phyloP scores from a whole-genome alignment of 2,113 vertebrate genomes.

The Aix galericulata region DNA sequence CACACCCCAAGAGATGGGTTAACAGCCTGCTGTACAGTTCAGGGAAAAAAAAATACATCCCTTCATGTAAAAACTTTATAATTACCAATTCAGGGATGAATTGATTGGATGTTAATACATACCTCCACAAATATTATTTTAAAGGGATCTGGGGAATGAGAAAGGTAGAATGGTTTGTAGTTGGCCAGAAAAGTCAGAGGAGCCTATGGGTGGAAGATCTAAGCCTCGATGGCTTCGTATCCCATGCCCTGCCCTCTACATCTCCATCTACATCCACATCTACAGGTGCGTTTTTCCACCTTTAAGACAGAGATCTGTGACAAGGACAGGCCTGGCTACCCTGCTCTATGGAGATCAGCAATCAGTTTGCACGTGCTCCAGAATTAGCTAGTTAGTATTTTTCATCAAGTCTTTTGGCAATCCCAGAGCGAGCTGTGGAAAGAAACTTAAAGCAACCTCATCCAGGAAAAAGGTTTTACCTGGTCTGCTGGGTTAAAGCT shows the following conservation, averaged over 20 bases:
- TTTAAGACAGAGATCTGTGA: background rate
- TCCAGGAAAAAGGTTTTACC: background rate
- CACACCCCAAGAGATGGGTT: background rate
- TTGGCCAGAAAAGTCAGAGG: background rate
- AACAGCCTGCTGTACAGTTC: background rate
- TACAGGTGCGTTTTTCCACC: background rate
- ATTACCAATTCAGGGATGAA: background rate
- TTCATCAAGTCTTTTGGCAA: background rate
- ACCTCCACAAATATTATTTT: background rate
- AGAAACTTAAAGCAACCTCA: background rate
- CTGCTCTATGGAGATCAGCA: background rate
- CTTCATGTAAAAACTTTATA: background rate
- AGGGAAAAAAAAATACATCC: background rate
- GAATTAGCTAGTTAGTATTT: background rate
- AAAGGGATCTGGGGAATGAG: background rate
- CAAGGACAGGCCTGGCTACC: background rate
- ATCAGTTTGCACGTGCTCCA: background rate
- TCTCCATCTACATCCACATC: background rate
- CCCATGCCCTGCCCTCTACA: background rate
- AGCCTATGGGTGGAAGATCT: background rate
- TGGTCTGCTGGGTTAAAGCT: background rate
- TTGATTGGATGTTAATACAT: background rate
- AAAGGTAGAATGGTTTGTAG: background rate
- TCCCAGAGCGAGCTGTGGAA: background rate
- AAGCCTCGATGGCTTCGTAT: background rate